These are phyloP conservation scores for Ailurus styani DNA, from an alignment of 2,113 vertebrate species.

Conservation along the genomic window DNA sequence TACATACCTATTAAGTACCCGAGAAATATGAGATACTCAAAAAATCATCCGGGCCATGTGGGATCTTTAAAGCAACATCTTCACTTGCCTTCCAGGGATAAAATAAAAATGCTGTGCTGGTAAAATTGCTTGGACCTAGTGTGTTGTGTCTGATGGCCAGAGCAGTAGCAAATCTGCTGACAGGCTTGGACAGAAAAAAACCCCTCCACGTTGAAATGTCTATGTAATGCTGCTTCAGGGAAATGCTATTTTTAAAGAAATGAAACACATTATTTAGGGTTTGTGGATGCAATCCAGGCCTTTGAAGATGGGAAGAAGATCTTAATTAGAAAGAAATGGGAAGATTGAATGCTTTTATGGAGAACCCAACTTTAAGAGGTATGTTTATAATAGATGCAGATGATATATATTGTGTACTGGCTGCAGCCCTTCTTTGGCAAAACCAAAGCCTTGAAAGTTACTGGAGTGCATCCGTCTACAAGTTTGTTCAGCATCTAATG, in stretches of 20 bases:
- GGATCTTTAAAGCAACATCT: slow-evolving; percentile 37
- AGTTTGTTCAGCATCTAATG: slow-evolving; percentile 65
- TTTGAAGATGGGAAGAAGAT: slow-evolving; percentile 70
- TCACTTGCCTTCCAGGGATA: slow-evolving; percentile 36
- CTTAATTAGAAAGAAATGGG: slow-evolving; percentile 71
- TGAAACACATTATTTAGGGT: slow-evolving; percentile 65
- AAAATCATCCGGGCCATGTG: slow-evolving; percentile 25
- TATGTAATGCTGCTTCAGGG: slow-evolving; percentile 62
- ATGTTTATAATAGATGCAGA: slow-evolving; percentile 69
- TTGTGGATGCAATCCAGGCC: slow-evolving; percentile 62
- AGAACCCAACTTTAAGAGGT: slow-evolving; percentile 37
- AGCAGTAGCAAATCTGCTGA: slow-evolving; percentile 69
- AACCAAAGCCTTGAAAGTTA: slow-evolving; percentile 61
- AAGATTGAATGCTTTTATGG: slow-evolving; percentile 63
- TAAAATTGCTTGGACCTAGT: slow-evolving; percentile 50
- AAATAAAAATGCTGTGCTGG: slow-evolving; percentile 55
- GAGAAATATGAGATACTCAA: slow-evolving; percentile 8
- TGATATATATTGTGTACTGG: slow-evolving; percentile 57
- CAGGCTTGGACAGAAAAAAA: not conserved
- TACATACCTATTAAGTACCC: not conserved
- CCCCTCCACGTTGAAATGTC: not conserved
- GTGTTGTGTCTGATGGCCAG: slow-evolving; percentile 46
- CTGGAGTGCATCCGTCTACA: slow-evolving; percentile 43
- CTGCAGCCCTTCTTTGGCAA: slow-evolving; percentile 43
- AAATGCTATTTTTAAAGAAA: slow-evolving; percentile 67